These are phyloP conservation scores for Miniopterus natalensis DNA, from an alignment of 2,113 vertebrate species.

Conservation along the genomic window DNA sequence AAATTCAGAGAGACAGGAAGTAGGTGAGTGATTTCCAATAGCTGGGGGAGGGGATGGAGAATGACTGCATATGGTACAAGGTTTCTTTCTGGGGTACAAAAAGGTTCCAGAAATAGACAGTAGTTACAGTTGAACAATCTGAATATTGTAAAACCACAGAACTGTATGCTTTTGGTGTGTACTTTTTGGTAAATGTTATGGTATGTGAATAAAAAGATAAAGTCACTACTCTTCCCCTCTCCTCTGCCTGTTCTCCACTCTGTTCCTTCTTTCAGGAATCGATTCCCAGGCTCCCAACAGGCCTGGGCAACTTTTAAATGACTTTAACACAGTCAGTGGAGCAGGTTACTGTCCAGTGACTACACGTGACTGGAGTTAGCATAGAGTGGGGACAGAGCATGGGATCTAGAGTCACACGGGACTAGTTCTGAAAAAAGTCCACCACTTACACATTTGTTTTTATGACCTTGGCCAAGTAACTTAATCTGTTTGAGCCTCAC, in stretches of 20 bases:
- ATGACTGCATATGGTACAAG: neutral
- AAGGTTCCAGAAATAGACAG: conserved; percentile 14
- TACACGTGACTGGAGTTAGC: neutral
- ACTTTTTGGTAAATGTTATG: neutral
- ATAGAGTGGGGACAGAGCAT: neutral
- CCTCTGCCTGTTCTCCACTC: neutral
- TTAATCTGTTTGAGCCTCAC: conserved; percentile 41
- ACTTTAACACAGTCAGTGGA: neutral
- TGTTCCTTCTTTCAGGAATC: conserved; percentile 21
- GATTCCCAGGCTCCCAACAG: neutral
- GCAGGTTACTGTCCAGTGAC: neutral
- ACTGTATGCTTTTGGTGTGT: neutral
- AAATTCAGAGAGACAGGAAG: conserved; percentile 1
- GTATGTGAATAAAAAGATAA: neutral
- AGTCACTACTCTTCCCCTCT: neutral
- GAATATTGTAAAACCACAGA: neutral
- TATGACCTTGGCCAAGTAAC: conserved; percentile 44
- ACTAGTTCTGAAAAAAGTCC: neutral
- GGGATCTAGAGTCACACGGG: neutral
- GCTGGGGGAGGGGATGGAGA: neutral
- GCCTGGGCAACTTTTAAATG: neutral
- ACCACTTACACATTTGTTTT: neutral
- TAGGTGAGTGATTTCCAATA: neutral
- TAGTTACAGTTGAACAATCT: neutral
- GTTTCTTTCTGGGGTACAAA: conserved; percentile 1